A percentile compares a stretch with the other conserved stretches of the same genome.
These are phyloP conservation scores for Trissonchulus latispiculum DNA, from an alignment of 2,888 invertebrate genomes.

Conservation along the genomic window DNA sequence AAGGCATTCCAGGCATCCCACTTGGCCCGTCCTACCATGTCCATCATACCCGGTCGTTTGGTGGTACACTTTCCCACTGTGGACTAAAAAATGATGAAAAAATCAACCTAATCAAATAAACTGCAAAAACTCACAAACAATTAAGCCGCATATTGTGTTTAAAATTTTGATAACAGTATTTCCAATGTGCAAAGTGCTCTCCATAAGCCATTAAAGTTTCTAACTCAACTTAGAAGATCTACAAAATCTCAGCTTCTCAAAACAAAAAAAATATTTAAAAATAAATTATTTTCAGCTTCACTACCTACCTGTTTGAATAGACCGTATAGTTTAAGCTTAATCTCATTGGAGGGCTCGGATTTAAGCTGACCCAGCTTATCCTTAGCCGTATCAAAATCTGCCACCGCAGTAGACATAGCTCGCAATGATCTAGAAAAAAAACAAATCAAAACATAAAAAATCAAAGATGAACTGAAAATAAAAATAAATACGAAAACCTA, in stretches of 20 bases:
- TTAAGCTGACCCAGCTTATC: slow-evolving; percentile 42
- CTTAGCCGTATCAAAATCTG: slow-evolving; percentile 46
- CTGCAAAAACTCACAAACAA: slow-evolving; percentile 16
- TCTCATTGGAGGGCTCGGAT: slow-evolving; percentile 50
- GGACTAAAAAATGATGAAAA: slow-evolving; percentile 40
- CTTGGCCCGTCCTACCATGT: slow-evolving; percentile 53
- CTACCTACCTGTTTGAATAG: slow-evolving; percentile 52
- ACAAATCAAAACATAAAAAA: no score
- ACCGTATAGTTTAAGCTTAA: slow-evolving; percentile 52
- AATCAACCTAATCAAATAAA: no score
- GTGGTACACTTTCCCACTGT: slow-evolving; percentile 49
- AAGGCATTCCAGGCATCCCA: slow-evolving; percentile 53
- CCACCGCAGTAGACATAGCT: not conserved
- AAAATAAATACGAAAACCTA: no score
- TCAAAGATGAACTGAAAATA: no score
- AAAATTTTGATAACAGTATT: not conserved
- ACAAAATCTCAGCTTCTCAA: slow-evolving; percentile 14
- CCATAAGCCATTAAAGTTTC: not conserved
- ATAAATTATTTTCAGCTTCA: slow-evolving; percentile 28
- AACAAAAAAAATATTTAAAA: not conserved
- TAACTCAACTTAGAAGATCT: not conserved
- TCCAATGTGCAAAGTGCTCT: no score
- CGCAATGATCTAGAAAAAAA: not conserved
- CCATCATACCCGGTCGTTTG: slow-evolving; percentile 52
- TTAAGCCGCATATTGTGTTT: slow-evolving; percentile 5